Evolutionary conservation across 2,888 invertebrate genomes (phyloP).

Genomic region (Machimus rusticus): DNA sequence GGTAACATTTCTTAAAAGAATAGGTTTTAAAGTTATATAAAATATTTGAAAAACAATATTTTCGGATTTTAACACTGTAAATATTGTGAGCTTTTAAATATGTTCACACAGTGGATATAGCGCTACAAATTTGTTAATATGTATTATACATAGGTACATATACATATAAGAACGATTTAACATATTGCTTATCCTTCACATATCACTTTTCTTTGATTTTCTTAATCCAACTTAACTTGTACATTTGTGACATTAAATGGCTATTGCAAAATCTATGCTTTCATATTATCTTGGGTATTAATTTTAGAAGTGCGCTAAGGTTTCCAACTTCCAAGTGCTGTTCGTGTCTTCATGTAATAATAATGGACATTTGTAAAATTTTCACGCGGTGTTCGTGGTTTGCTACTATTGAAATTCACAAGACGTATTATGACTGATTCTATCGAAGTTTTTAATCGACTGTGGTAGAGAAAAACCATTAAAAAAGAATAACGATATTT

Average conservation of each 20-base stretch:
- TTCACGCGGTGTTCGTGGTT: neutral
- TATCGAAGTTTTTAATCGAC: neutral
- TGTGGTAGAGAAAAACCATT: neutral
- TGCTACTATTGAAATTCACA: neutral
- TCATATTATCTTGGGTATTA: neutral
- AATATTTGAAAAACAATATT: too few relatives aligned
- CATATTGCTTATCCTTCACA: too few relatives aligned
- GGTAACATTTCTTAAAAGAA: too few relatives aligned
- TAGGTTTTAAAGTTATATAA: too few relatives aligned
- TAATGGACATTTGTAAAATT: neutral
- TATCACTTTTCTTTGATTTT: neutral
- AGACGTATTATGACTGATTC: neutral
- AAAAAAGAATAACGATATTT: neutral
- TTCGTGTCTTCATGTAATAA: neutral
- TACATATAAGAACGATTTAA: too few relatives aligned
- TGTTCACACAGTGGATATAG: too few relatives aligned
- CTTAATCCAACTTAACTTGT: neutral
- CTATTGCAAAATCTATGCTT: neutral
- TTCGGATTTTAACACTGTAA: too few relatives aligned
- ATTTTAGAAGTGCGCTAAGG: neutral
- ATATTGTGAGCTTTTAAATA: too few relatives aligned
- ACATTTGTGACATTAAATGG: neutral
- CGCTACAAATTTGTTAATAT: too few relatives aligned
- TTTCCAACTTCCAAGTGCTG: neutral
- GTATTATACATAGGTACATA: too few relatives aligned